Base-by-base conservation (phyloP, 2,113 vertebrate genomes). In the Saimiri boliviensis region DNA sequence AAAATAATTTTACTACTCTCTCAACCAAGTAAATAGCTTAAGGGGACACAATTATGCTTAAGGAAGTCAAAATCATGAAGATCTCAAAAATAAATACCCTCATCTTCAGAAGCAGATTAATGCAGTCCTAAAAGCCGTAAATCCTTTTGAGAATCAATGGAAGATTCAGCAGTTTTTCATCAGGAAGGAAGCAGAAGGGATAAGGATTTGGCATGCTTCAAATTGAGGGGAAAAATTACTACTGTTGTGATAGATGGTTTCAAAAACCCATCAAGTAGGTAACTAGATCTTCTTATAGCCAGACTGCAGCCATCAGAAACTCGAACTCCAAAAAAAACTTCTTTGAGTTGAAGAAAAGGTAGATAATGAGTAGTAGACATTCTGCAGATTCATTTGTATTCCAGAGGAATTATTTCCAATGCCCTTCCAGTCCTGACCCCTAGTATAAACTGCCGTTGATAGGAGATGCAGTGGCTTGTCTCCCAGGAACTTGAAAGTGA, bases 41-140 rank as follows among this genome's bases (percentile, higher is more conserved):
- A 77, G 80, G 52, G 90, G 92, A 91, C 79, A 94, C 93, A 95
- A 92, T 84, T 94, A 97, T 96, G 95, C 89, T 95, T 82, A 83
- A 94, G 88, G 91, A 96, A 96, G 95, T 97, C 95, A 97, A 93
- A 52, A 91, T 90, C 89, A 95, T 45, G 70, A 82, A 77, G 93
- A 70, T 42, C 76, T 91, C 85, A 91, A 98, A 96, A 98, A 97
- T 88, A 96, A 98, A 97, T 92, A 96, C 7, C 27, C 84, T 93
- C 92, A 73, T 93, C 95, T 91, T 95, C 70, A 88, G 91, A 7
- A 27, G 87, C 68, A 97, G 96, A 91, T 74, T 89, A 93, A 97
- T 49, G 37, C 2, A 84, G 83, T 63, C 90, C 40, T 94, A 76
- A 97, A 86, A 94, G 91, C 89, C 81, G 3, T 71, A 70, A 80